phyloP scores from a whole-genome alignment of 2,888 invertebrate genomes.

The Resseliella maxima region DNA sequence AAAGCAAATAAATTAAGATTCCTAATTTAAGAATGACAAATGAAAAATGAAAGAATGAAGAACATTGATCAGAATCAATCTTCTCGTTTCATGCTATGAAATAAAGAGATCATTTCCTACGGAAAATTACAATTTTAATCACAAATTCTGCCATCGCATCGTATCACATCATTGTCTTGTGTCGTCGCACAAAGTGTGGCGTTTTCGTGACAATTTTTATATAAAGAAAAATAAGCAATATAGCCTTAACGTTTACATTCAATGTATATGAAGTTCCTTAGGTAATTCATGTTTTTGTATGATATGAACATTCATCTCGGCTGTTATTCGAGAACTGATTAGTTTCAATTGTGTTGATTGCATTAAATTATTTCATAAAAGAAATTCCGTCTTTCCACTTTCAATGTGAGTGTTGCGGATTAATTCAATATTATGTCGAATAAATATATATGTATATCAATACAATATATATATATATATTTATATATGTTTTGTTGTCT shows the following conservation, averaged over 20 bases:
- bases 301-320: conserved; percentile 53
- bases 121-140: neutral
- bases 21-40: too few relatives aligned
- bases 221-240: neutral
- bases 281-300: conserved; percentile 27
- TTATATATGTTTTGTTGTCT: neutral
- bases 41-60: neutral
- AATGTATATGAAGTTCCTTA: neutral
- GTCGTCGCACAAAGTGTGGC: neutral
- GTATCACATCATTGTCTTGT: neutral
- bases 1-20: too few relatives aligned
- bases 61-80: neutral
- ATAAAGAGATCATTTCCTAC: neutral
- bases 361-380: conserved; percentile 55
- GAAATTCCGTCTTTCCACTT: conserved; percentile 50
- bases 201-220: neutral
- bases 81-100: neutral
- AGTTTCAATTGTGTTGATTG: conserved; percentile 54
- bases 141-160: neutral
- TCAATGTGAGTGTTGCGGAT: conserved; percentile 49
- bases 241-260: neutral
- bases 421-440: conserved; percentile 40
- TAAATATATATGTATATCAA: neutral
- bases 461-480: neutral
- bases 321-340: conserved; percentile 55